phyloP scores from a whole-genome alignment of 2,113 vertebrate genomes.

The Chinchilla lanigera region DNA sequence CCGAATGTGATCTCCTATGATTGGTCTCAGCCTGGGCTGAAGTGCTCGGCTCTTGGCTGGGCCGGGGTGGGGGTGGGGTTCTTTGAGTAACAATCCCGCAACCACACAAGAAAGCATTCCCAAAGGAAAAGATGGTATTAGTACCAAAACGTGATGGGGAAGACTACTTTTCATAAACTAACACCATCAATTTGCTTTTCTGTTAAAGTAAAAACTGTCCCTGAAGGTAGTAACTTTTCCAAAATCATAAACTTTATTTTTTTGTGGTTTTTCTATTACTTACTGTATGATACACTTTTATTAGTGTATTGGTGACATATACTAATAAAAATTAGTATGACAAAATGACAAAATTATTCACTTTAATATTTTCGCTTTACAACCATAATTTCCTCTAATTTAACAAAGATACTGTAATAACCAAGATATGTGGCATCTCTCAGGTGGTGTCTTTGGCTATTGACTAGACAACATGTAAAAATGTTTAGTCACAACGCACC shows the following conservation, averaged over 20 bases:
- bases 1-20: too few relatives aligned
- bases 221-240: not conserved
- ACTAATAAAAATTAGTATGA: not conserved
- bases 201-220: not conserved
- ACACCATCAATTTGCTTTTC: not conserved
- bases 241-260: not conserved
- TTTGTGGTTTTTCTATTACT: not conserved
- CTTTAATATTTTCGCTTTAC: not conserved
- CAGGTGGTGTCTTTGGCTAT: not conserved
- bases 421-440: not conserved
- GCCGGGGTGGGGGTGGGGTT: rapidly evolving
- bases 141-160: not conserved
- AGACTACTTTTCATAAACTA: not conserved
- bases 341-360: not conserved
- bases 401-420: not conserved
- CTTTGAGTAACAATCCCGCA: not conserved
- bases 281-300: not conserved
- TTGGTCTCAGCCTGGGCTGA: too few relatives aligned
- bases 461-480: not conserved
- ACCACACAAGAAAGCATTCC: not conserved
- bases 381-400: not conserved
- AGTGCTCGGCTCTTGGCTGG: not conserved
- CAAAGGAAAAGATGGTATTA: not conserved
- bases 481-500: not conserved
- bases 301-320: not conserved